Evolutionary conservation across 2,888 invertebrate species (phyloP), one percentile per base, ranked within the genome.

Genomic region (Tetranychus piercei): DNA sequence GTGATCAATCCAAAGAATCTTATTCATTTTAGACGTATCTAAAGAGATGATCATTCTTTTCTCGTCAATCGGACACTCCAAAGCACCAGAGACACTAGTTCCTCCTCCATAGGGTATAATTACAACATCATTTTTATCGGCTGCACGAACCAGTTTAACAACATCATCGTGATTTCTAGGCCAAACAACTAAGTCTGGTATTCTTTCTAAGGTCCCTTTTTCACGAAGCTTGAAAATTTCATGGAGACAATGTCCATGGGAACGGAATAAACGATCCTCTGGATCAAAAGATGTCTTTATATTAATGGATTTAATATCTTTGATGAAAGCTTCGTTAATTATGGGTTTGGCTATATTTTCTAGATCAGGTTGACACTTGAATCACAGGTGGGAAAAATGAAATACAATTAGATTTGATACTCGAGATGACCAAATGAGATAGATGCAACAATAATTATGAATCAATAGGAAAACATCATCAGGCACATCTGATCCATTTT

Each of bases 21-120:
- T 87, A 84, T 94, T 95, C 94, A 99, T 94, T 81, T 93, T 91
- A 44, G 93, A 91, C 71, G 94, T 96, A 82, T 99, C 97, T 77
- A 99, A 81, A 0, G 90, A 90, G 55, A 94, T 86, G 77, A 99
- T 94, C 79, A 90, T 89, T 73, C 91, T 85, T 43, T 83, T 84
- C 82, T 93, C 94, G 44, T 87, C 82, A 18, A 84, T 84, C 0
- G 95, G 95, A 81, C 95, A 95, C 73, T 89, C 88, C 11, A 93
- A 86, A 0, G 92, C 89, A 1, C 91, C 90, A 0, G 94, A 91
- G 0, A 95, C 95, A 69, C 91, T 92, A 0, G 95, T 95, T 0
- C 94, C 95, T 1, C 95, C 95, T 0, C 96, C 96, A 82, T 89
- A 94, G 0, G 95, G 96, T 79, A 99, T 91, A 74, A 97, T 85